phyloP scores from a whole-genome alignment of 2,888 invertebrate genomes.

The Cheilosia pagana region DNA sequence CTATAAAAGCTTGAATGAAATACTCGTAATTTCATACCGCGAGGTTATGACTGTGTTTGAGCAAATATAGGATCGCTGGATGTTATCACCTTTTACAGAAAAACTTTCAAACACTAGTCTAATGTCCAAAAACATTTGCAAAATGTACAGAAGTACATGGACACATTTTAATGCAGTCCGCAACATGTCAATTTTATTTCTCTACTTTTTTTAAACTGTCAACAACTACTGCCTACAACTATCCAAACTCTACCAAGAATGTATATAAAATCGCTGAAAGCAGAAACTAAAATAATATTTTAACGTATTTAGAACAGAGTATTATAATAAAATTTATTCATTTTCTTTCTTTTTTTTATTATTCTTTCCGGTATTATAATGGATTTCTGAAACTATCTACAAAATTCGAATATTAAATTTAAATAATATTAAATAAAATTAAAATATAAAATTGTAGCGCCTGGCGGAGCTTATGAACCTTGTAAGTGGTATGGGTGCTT shows the following conservation, averaged over 20 bases:
- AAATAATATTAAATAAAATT: slow-evolving; percentile 68
- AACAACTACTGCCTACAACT: background rate
- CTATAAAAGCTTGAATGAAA: too few species aligned
- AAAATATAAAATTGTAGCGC: slow-evolving; percentile 79
- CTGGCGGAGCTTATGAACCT: slow-evolving; percentile 83
- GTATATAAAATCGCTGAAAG: slow-evolving; percentile 56
- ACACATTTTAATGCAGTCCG: too few species aligned
- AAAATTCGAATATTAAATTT: slow-evolving; percentile 66
- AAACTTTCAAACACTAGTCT: too few species aligned
- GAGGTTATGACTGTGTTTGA: too few species aligned
- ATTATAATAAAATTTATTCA: slow-evolving; percentile 57
- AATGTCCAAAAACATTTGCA: too few species aligned
- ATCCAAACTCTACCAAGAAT: slow-evolving; percentile 37
- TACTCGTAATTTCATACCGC: too few species aligned
- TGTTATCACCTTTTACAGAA: too few species aligned
- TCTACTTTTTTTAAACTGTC: too few species aligned
- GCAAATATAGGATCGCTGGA: too few species aligned
- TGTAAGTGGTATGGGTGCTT: slow-evolving; percentile 84
- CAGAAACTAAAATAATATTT: slow-evolving; percentile 18
- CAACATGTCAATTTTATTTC: too few species aligned
- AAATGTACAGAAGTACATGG: too few species aligned
- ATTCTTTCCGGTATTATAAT: slow-evolving; percentile 71
- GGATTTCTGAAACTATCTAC: slow-evolving; percentile 74
- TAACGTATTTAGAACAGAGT: slow-evolving; percentile 25
- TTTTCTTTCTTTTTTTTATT: slow-evolving; percentile 70